phyloP scores from a whole-genome alignment of 2,888 invertebrate genomes.

The Camptogramma bilineatum region DNA sequence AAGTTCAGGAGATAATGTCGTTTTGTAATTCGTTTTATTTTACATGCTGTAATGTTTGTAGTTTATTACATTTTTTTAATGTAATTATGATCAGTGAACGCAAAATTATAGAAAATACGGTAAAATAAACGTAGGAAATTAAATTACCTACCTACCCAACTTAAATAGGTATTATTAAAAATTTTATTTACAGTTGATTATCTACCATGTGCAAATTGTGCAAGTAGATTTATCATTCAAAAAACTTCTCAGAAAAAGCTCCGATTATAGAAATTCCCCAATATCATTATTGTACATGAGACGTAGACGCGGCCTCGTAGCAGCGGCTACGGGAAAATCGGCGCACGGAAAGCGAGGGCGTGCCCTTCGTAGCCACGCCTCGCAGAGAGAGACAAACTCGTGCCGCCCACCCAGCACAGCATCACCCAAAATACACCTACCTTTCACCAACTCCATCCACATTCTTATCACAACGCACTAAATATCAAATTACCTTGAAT shows the following conservation, averaged over 20 bases:
- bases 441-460: constrained; percentile 42
- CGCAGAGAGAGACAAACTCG: constrained; percentile 64
- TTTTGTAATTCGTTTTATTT: too few relatives aligned
- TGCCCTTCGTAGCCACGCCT: constrained; percentile 72
- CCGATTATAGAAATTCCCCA: constrained; percentile 11
- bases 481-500: constrained; percentile 4
- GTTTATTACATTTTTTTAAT: too few relatives aligned
- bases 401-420: constrained; percentile 71
- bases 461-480: constrained; percentile 24
- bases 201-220: too few relatives aligned
- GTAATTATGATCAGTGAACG: too few relatives aligned
- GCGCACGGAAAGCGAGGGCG: constrained; percentile 63
- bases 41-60: too few relatives aligned
- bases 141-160: too few relatives aligned
- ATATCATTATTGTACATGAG: constrained; percentile 20
- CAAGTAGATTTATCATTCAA: background rate
- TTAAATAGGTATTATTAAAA: too few relatives aligned
- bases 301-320: constrained; percentile 45
- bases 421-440: constrained; percentile 55
- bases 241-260: background rate
- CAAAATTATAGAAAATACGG: too few relatives aligned
- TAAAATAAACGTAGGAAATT: too few relatives aligned
- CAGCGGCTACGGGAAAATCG: constrained; percentile 50
- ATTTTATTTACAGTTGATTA: too few relatives aligned
- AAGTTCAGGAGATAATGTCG: too few relatives aligned